Base-by-base conservation (phyloP, 92 coral and sea anemone genomes). In the Porites evermanni region DNA sequence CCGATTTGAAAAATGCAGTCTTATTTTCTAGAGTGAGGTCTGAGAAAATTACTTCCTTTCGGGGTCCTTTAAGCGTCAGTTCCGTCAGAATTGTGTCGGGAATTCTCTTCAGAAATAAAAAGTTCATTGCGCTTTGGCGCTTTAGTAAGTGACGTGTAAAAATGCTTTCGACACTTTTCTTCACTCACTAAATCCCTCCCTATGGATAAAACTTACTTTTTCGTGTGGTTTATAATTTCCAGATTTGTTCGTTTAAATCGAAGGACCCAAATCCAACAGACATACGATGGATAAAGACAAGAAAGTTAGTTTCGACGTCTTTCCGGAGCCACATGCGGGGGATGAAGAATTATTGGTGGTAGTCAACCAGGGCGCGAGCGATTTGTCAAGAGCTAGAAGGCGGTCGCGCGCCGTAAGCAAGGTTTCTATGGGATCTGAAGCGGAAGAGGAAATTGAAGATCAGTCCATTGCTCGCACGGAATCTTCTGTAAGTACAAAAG, bases 391-490 rank as follows among this genome's bases (percentile, higher is more conserved):
- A 11, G 26, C 17, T 1, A 53, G 74, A 3, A 84, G 63, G 64
- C 7, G 64, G 17, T 74, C 88, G 23, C 80, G 88, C 9, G 74
- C 88, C n/a, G 20, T 23, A 10, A 84, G 88, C 53, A 64, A 17
- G 68, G 53, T 84, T 53, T 84, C 82, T 7, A 84, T 84, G 88
- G 64, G 63, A 16, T 84, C 88, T 20, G 74, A 20, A 4, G 51
- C 12, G 21, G 38, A 32, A 4, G 72, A 21, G 2, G 87, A 73
- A 21, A 72, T 0, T 8, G 69, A 26, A 38, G 38, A 38, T 11
- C 56, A 58, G 24, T 64, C 24, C 4, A 11, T 8, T 14, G 6
- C 51, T 69, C 77, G 38, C 18, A 67, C 65, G 12, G 86, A 70
- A 6, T 81, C 78, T 70, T 12, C 44, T 19, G 86, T 81, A 58